phyloP scores from a whole-genome alignment of 2,888 invertebrate species.

The Melanargia galathea region DNA sequence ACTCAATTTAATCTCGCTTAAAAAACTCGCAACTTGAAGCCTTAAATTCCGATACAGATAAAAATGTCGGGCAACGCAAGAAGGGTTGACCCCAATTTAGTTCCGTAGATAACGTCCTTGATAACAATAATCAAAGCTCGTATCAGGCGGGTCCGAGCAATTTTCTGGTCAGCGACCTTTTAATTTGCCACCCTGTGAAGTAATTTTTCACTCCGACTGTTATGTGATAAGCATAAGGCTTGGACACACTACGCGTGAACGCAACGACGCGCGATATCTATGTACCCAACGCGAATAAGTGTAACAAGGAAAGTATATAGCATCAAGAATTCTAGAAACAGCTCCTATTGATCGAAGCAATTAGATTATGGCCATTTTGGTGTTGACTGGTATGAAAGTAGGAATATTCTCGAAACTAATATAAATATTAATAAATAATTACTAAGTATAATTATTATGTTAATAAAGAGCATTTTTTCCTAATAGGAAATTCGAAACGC shows the following conservation, averaged over 20 bases:
- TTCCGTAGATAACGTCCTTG: constrained; percentile 68
- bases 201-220: constrained; percentile 71
- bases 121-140: constrained; percentile 79
- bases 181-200: constrained; percentile 69
- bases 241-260: neutral
- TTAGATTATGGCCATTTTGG: too few relatives aligned
- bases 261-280: neutral
- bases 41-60: constrained; percentile 38
- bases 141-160: constrained; percentile 61
- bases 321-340: too few relatives aligned
- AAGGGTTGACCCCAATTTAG: constrained; percentile 66
- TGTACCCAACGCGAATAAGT: too few relatives aligned
- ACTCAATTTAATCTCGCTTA: neutral
- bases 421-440: too few relatives aligned
- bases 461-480: too few relatives aligned
- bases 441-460: too few relatives aligned
- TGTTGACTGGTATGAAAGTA: too few relatives aligned
- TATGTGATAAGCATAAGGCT: constrained; percentile 59
- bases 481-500: too few relatives aligned
- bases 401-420: too few relatives aligned
- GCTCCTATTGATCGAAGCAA: too few relatives aligned
- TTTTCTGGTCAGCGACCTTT: constrained; percentile 76
- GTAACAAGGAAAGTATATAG: too few relatives aligned
- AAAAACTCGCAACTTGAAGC: neutral
- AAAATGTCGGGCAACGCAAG: constrained; percentile 44